phyloP scores from a whole-genome alignment of 2,113 vertebrate genomes.

The Bubo blakistoni region DNA sequence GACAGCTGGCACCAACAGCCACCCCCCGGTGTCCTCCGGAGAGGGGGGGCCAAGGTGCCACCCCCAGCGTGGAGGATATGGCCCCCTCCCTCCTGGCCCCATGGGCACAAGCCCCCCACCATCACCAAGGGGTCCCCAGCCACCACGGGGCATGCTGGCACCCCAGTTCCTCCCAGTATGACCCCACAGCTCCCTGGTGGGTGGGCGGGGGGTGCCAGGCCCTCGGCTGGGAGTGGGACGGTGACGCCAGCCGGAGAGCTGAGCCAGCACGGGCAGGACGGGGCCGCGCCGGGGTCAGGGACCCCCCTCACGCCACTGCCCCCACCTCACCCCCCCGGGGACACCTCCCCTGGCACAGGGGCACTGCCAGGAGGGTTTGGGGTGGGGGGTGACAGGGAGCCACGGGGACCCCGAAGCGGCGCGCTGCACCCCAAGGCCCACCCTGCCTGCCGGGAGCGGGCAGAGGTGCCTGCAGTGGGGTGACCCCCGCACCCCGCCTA shows the following conservation, averaged over 20 bases:
- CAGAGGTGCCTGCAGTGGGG: not conserved
- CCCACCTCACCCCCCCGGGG: too few species aligned
- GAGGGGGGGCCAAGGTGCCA: not conserved
- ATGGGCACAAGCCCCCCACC: not conserved
- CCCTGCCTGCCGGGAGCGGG: not conserved
- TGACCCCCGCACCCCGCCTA: not conserved
- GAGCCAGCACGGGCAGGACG: not conserved
- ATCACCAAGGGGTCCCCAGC: not conserved
- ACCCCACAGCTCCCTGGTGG: not conserved
- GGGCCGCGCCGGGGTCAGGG: slow-evolving; percentile 67
- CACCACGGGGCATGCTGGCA: accelerated
- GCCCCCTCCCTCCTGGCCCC: not conserved
- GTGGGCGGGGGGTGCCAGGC: accelerated
- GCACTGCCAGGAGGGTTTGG: not conserved
- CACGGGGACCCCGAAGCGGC: not conserved
- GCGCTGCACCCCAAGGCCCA: not conserved
- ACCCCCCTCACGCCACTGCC: slow-evolving; percentile 46
- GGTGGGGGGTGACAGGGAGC: not conserved
- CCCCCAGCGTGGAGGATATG: not conserved
- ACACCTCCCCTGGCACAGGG: not conserved
- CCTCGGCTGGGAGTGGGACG: too few species aligned
- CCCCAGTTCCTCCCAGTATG: not conserved
- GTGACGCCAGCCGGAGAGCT: not conserved
- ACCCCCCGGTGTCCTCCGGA: not conserved
- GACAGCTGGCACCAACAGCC: not conserved